Evolutionary conservation across 2,113 vertebrate species (phyloP), one percentile per base, ranked within the genome.

Genomic region (Diphyllodes magnificus): DNA sequence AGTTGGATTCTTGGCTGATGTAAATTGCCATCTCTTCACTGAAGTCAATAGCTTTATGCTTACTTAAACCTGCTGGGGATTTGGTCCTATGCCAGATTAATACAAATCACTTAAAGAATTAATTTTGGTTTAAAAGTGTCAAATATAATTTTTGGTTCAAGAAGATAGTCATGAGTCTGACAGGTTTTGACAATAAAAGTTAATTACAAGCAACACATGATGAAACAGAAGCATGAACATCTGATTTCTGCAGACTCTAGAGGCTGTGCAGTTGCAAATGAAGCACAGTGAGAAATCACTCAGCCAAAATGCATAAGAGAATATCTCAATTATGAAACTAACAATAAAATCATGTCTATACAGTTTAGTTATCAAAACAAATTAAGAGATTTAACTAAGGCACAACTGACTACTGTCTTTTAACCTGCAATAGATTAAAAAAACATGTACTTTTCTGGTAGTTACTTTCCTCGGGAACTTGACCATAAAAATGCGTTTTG

Each of bases 181-280:
- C 73, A 90, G 45, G 23, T 82, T 93, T 87, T 84, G 66, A 95
- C 78, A 95, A 82, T 82, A 82, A 82, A 91, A 94, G 91, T 94
- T 95, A 93, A 95, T 95, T 95, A 92, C 45, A 79, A 45, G 66
- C 70, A 92, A 50, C 86, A 89, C 45, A 60, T 22, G 39, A 95
- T 91, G 78, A 91, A 91, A 89, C 57, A 86, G 75, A 91, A 82
- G 66, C 59, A 85, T 50, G 63, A 94, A 87, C 81, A 80, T 95
- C 93, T 90, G 70, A 97, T 85, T 91, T 95, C 63, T 91, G 45
- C 50, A 85, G 79, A 90, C 86, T 95, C 94, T 85, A 69, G 94
- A 91, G 89, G 70, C 78, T 79, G 4, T 4, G 2, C 51, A 47
- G 16, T 76, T 95, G 69, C 69, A 94, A 92, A 86, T 84, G 84